phyloP scores from a whole-genome alignment of 2,113 vertebrate genomes.

The Emydocephalus ijimae region DNA sequence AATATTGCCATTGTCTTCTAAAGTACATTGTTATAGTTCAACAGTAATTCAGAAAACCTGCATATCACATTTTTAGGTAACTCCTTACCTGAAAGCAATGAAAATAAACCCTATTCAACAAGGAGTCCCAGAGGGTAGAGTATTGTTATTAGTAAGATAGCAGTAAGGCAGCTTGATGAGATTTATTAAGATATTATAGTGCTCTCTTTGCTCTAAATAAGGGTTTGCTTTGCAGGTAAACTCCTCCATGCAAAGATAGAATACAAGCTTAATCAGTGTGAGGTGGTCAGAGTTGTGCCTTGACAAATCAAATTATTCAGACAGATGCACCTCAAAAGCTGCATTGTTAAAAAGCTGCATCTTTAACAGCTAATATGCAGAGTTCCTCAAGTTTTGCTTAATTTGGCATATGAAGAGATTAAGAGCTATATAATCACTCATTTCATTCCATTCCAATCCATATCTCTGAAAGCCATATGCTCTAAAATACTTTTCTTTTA shows the following conservation, averaged over 20 bases:
- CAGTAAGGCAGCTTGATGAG: neutral
- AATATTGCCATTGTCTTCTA: neutral
- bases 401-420: neutral
- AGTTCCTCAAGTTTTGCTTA: neutral
- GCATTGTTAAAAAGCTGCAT: neutral
- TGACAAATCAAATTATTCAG: neutral
- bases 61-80: neutral
- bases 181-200: neutral
- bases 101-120: neutral
- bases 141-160: neutral
- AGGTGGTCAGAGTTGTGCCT: neutral
- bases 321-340: neutral
- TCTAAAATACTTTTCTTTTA: neutral
- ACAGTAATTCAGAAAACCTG: neutral
- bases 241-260: neutral
- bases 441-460: too few relatives aligned
- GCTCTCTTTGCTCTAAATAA: neutral
- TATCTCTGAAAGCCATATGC: neutral
- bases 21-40: neutral
- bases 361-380: neutral
- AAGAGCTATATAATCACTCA: neutral
- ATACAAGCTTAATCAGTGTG: neutral
- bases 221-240: neutral
- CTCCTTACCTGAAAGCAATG: neutral
- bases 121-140: neutral